These are phyloP conservation scores for Elymnias hypermnestra DNA, from an alignment of 1,140 invertebrate genomes.

Conservation along the genomic window DNA sequence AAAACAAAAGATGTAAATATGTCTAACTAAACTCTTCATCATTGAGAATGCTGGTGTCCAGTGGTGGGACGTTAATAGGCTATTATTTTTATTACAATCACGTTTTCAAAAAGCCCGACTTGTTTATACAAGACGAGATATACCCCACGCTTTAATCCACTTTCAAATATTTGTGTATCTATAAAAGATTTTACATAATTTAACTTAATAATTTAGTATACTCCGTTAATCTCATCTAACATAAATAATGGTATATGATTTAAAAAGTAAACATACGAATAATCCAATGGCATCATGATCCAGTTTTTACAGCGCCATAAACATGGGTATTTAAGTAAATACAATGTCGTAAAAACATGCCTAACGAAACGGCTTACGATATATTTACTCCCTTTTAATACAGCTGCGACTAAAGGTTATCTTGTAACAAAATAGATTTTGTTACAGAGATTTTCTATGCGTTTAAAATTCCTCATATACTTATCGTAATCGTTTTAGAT, in stretches of 20 bases:
- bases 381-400: not conserved
- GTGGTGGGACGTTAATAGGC: too few species aligned
- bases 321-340: conserved; percentile 8
- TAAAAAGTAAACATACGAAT: not conserved
- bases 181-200: not conserved
- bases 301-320: conserved; percentile 13
- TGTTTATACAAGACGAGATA: too few species aligned
- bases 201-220: not conserved
- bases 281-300: conserved; percentile 2
- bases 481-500: not conserved
- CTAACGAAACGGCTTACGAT: conserved; percentile 1
- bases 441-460: not conserved
- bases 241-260: not conserved
- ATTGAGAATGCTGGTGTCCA: too few species aligned
- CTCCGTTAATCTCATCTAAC: not conserved
- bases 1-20: too few species aligned
- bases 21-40: too few species aligned
- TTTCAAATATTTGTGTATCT: not conserved
- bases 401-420: conserved; percentile 3
- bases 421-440: conserved; percentile 6
- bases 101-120: too few species aligned
- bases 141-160: too few species aligned
- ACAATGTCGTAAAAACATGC: conserved; percentile 6
- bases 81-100: too few species aligned
- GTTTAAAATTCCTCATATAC: not conserved